These are phyloP conservation scores for Otolemur garnettii DNA, from an alignment of 2,113 vertebrate genomes.

Conservation along the genomic window DNA sequence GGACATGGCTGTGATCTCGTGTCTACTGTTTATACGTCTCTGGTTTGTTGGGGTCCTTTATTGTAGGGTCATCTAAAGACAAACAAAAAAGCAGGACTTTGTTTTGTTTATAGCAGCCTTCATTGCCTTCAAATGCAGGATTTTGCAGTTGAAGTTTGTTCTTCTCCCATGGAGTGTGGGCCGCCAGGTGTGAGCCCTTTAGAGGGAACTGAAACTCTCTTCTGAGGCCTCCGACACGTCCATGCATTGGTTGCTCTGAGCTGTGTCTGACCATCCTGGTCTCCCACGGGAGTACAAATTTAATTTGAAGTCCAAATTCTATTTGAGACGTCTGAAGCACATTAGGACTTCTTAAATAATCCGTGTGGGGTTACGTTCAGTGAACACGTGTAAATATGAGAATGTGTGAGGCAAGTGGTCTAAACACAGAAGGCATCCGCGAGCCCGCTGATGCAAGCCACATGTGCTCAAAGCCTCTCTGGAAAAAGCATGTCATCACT, in stretches of 20 bases:
- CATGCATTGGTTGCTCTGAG: not conserved
- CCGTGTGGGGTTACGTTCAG: slow-evolving; percentile 57
- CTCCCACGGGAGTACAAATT: slow-evolving; percentile 45
- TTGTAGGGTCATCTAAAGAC: not conserved
- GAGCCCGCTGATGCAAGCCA: slow-evolving; percentile 74
- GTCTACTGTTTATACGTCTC: fast-evolving
- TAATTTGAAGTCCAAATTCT: slow-evolving; percentile 66
- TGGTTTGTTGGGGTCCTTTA: not conserved
- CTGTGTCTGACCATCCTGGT: fast-evolving
- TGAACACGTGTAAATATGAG: slow-evolving; percentile 55
- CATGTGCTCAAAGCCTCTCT: slow-evolving; percentile 46
- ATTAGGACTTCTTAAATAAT: slow-evolving; percentile 61
- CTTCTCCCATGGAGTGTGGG: fast-evolving
- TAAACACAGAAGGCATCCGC: slow-evolving; percentile 60
- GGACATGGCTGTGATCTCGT: not conserved
- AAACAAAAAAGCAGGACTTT: too few species aligned
- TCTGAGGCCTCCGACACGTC: fast-evolving
- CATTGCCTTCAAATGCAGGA: fast-evolving
- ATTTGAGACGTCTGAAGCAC: not conserved
- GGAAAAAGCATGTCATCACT: slow-evolving; percentile 56
- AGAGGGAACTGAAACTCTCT: not conserved
- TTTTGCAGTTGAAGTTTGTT: not conserved
- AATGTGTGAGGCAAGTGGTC: not conserved
- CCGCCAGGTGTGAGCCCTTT: not conserved
- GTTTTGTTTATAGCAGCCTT: fast-evolving